Percentiles rank a stretch among this genome's conserved stretches.
Evolutionary conservation across 1,140 invertebrate species (phyloP).

Genomic region (Pachypsylla venusta): DNA sequence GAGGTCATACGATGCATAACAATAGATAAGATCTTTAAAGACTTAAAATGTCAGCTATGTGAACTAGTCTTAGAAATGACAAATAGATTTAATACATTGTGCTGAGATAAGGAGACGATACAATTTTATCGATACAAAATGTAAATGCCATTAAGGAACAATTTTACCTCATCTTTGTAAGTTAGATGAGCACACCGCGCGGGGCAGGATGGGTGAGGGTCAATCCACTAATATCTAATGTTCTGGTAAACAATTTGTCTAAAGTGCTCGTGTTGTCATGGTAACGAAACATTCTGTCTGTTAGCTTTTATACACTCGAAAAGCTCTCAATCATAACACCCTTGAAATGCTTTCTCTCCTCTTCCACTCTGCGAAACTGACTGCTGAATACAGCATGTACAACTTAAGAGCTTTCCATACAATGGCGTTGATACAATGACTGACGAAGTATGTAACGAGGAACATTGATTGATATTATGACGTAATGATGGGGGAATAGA

Average conservation of each 20-base stretch:
- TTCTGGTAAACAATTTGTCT: slow-evolving; percentile 9
- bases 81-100: too few species aligned
- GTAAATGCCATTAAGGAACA: slow-evolving; percentile 4
- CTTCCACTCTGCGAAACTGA: not conserved
- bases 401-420: not conserved
- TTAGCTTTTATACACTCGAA: slow-evolving; percentile 9
- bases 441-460: not conserved
- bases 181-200: not conserved
- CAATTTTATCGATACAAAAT: not conserved
- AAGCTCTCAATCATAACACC: slow-evolving; percentile 9
- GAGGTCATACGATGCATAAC: too few species aligned
- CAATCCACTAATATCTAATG: slow-evolving; percentile 2
- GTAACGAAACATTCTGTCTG: not conserved
- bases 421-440: not conserved
- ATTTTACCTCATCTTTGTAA: not conserved
- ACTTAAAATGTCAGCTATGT: too few species aligned
- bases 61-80: too few species aligned
- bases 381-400: slow-evolving; percentile 1
- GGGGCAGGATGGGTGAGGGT: not conserved
- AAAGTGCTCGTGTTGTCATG: not conserved
- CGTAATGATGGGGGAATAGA: too few species aligned
- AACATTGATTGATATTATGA: slow-evolving; percentile 1
- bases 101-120: not conserved
- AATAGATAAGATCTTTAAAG: too few species aligned
- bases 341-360: not conserved